Percentiles rank a stretch among this genome's conserved stretches.
phyloP scores from a whole-genome alignment of 2,113 vertebrate species.

The Riparia riparia region DNA sequence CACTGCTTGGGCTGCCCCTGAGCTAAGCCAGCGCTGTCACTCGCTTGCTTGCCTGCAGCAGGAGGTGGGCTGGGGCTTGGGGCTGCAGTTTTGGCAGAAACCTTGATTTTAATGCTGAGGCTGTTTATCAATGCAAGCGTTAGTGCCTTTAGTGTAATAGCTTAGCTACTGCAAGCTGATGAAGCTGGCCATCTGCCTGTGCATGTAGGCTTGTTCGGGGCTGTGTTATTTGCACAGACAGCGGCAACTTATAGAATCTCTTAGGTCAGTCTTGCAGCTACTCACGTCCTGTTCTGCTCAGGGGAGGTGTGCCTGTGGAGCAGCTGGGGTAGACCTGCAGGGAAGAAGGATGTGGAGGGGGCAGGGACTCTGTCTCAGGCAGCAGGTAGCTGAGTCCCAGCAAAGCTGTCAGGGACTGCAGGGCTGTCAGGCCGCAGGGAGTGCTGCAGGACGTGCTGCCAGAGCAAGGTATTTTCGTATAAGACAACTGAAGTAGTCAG shows the following conservation, averaged over 20 bases:
- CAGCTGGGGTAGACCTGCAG: background rate
- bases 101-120: background rate
- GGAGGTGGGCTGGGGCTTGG: background rate
- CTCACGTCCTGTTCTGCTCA: background rate
- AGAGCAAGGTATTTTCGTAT: background rate
- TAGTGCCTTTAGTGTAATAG: background rate
- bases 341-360: background rate
- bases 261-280: background rate
- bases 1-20: background rate
- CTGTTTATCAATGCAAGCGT: background rate
- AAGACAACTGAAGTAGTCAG: background rate
- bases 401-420: background rate
- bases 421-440: background rate
- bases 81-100: background rate
- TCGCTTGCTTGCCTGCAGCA: background rate
- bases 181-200: conserved; percentile 1
- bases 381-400: background rate
- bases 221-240: background rate
- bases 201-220: background rate
- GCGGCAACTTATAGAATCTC: background rate
- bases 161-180: background rate
- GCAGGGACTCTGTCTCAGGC: background rate
- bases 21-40: background rate
- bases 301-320: background rate
- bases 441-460: background rate